phyloP scores from a whole-genome alignment of 1,140 invertebrate genomes.

The Drosophila sproati region DNA sequence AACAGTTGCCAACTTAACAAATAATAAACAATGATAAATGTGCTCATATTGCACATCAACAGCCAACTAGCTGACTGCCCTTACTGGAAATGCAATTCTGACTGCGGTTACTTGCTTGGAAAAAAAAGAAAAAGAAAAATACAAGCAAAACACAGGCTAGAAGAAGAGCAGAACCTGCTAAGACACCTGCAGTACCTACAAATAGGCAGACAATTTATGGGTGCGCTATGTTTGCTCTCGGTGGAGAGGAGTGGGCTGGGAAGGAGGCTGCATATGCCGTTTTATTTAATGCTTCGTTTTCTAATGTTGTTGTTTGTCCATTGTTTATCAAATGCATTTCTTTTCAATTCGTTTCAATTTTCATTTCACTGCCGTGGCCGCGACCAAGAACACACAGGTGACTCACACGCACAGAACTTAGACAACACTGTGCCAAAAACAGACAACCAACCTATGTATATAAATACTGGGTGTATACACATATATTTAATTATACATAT shows the following conservation, averaged over 20 bases:
- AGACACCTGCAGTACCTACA: slow-evolving; percentile 36
- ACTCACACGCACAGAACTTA: slow-evolving; percentile 52
- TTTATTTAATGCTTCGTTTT: slow-evolving; percentile 11
- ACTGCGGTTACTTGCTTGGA: slow-evolving; percentile 28
- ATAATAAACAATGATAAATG: slow-evolving; percentile 35
- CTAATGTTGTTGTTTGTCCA: slow-evolving; percentile 12
- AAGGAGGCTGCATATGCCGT: slow-evolving; percentile 31
- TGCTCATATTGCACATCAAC: slow-evolving; percentile 13
- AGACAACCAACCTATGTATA: slow-evolving; percentile 7
- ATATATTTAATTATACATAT: slow-evolving; percentile 2
- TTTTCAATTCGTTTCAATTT: slow-evolving; percentile 47
- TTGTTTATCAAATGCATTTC: slow-evolving; percentile 57
- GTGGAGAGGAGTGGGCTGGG: background rate
- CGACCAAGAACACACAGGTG: slow-evolving; percentile 52
- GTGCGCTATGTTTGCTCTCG: slow-evolving; percentile 55
- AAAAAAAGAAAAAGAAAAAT: slow-evolving; percentile 24
- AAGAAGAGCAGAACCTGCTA: slow-evolving; percentile 4
- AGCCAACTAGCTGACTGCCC: slow-evolving; percentile 29
- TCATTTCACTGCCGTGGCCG: slow-evolving; percentile 64
- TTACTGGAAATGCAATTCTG: background rate
- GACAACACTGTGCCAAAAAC: slow-evolving; percentile 54
- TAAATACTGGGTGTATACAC: slow-evolving; percentile 1
- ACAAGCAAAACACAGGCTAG: slow-evolving; percentile 12
- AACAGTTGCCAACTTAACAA: slow-evolving; percentile 46
- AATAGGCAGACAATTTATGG: slow-evolving; percentile 39